These are phyloP conservation scores for Enoplolaimus lenunculus DNA, from an alignment of 2,888 invertebrate genomes.

Conservation along the genomic window DNA sequence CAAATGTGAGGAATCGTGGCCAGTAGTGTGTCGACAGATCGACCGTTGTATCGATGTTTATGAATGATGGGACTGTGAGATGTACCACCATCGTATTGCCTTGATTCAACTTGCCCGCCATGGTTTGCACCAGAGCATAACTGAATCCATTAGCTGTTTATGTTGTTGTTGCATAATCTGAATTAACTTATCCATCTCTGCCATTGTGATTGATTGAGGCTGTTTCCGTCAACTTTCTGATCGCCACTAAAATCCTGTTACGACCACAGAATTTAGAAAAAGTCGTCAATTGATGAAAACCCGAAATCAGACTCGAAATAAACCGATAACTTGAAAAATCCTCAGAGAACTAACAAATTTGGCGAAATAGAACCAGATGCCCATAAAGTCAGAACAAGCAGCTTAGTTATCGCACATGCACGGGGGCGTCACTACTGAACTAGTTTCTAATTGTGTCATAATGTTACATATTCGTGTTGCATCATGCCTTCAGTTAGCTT, in stretches of 20 bases:
- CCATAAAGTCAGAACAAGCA: too few relatives aligned
- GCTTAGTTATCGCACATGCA: too few relatives aligned
- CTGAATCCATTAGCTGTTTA: neutral
- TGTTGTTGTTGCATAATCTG: neutral
- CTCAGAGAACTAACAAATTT: too few relatives aligned
- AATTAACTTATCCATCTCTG: neutral
- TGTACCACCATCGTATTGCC: neutral
- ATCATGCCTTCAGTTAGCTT: too few relatives aligned
- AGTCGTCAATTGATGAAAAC: too few relatives aligned
- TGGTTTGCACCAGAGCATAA: neutral
- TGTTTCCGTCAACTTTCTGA: neutral
- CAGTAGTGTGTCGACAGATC: neutral
- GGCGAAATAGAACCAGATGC: too few relatives aligned
- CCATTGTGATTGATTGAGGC: neutral
- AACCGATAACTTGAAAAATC: too few relatives aligned
- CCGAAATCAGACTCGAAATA: too few relatives aligned
- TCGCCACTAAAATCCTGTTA: neutral
- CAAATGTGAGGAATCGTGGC: neutral
- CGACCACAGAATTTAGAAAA: neutral
- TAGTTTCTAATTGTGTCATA: too few relatives aligned
- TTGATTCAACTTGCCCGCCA: neutral
- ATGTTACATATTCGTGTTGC: too few relatives aligned
- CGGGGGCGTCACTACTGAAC: too few relatives aligned
- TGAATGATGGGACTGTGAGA: neutral
- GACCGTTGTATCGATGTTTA: neutral